phyloP scores from a whole-genome alignment of 2,113 vertebrate genomes.

The Willisornis vidua region DNA sequence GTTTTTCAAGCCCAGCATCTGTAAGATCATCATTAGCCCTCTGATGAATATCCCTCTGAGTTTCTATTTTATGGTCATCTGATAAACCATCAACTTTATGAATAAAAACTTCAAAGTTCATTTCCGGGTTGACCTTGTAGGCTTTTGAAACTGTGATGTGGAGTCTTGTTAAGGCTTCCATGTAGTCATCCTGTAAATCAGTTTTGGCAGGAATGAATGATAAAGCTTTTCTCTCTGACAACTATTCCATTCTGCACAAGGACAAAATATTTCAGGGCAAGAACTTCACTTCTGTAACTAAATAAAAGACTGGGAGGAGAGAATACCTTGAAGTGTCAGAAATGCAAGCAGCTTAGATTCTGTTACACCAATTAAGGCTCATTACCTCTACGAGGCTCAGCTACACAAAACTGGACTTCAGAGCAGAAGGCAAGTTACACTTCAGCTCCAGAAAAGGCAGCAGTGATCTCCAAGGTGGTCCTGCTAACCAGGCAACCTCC shows the following conservation, averaged over 20 bases:
- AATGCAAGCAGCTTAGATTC: not conserved
- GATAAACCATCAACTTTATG: conserved; percentile 99
- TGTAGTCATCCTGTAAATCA: conserved; percentile 93
- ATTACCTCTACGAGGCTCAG: not conserved
- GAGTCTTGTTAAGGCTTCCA: conserved; percentile 94
- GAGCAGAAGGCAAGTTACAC: not conserved
- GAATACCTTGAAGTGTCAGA: not conserved
- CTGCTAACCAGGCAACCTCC: not conserved
- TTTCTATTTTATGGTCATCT: conserved; percentile 99
- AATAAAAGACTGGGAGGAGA: not conserved
- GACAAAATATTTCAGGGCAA: not conserved
- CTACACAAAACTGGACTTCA: not conserved
- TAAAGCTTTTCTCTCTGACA: not conserved
- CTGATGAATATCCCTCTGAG: conserved; percentile 98
- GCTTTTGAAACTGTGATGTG: conserved; percentile 98
- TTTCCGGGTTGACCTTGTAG: conserved; percentile 97
- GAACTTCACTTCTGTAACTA: not conserved
- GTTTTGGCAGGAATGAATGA: conserved; percentile 20
- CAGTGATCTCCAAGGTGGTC: not conserved
- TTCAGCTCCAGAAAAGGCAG: not conserved
- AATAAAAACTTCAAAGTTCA: conserved; percentile 99
- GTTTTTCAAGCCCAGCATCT: conserved; percentile 96
- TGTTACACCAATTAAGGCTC: not conserved
- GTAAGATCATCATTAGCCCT: conserved; percentile 97
- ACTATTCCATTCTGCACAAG: not conserved